phyloP scores from a whole-genome alignment of 1,140 invertebrate genomes.

The Saccostrea glomerata region DNA sequence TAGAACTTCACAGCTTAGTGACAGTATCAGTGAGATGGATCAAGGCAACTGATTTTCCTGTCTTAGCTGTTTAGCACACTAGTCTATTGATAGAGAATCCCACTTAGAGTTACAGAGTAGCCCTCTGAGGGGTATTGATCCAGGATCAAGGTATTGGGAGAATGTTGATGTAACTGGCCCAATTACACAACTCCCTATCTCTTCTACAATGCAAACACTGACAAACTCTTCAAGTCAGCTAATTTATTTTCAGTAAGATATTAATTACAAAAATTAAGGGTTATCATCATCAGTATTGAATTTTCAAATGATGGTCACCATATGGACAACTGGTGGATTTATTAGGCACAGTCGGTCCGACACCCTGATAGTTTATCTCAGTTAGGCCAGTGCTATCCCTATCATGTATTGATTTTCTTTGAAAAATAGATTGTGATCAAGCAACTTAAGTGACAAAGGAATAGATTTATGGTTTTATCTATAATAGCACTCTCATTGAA shows the following conservation, averaged over 20 bases:
- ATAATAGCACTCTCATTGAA: too few relatives aligned
- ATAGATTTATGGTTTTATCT: too few relatives aligned
- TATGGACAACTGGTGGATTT: too few relatives aligned
- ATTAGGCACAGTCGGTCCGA: too few relatives aligned
- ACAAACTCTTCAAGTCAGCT: neutral
- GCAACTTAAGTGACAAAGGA: too few relatives aligned
- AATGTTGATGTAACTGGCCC: neutral
- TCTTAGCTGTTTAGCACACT: slow-evolving; percentile 1
- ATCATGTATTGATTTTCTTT: too few relatives aligned
- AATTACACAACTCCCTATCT: neutral
- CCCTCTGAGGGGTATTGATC: neutral
- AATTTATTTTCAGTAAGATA: neutral
- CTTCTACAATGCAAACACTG: neutral
- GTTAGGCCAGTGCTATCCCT: too few relatives aligned
- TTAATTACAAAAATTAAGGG: neutral
- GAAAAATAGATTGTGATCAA: too few relatives aligned
- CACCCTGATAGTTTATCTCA: too few relatives aligned
- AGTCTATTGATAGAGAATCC: neutral
- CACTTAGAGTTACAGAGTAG: neutral
- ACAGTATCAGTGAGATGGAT: neutral
- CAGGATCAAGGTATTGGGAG: neutral
- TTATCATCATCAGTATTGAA: too few relatives aligned
- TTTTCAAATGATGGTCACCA: too few relatives aligned
- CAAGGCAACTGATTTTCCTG: neutral
- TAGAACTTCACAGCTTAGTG: neutral